Conservation (phyloP, 1,140 invertebrate species). For the Cyclina sinensis region DNA sequence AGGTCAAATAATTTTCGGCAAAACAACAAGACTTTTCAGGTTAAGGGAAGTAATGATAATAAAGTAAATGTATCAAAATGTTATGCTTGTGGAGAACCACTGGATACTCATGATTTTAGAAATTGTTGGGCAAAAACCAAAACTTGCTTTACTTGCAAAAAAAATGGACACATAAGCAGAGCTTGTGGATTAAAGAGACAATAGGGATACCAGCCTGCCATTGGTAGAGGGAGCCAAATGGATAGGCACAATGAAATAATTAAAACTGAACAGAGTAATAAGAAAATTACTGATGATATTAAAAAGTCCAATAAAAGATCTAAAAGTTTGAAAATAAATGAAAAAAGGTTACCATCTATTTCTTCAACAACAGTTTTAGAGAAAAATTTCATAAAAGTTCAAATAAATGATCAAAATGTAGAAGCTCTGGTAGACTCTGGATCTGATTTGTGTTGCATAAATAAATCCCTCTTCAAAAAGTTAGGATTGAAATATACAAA, state of each 20-base stretch:
- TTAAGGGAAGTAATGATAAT: not conserved
- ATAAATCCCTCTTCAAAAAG: slow-evolving; percentile 25
- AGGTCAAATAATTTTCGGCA: not conserved
- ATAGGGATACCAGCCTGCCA: slow-evolving; percentile 10
- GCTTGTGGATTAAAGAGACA: no score
- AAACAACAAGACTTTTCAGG: not conserved
- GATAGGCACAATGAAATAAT: slow-evolving; percentile 11
- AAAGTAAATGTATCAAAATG: no score
- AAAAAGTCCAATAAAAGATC: not conserved
- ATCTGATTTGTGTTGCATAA: slow-evolving; percentile 11
- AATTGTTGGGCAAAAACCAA: slow-evolving; percentile 22
- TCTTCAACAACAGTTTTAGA: not conserved
- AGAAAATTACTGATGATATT: not conserved
- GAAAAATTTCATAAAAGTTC: slow-evolving; percentile 11
- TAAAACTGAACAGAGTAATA: not conserved
- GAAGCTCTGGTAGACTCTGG: not conserved
- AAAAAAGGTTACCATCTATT: not conserved
- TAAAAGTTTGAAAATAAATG: not conserved
- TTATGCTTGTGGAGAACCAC: not conserved
- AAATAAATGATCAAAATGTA: not conserved
- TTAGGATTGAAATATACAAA: not conserved
- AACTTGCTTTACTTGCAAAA: not conserved
- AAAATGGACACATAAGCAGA: not conserved
- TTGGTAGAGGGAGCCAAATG: slow-evolving; percentile 52
- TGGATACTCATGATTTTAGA: not conserved